These are phyloP conservation scores for Sinosuthora webbiana DNA, from an alignment of 2,113 vertebrate species.

Conservation along the genomic window DNA sequence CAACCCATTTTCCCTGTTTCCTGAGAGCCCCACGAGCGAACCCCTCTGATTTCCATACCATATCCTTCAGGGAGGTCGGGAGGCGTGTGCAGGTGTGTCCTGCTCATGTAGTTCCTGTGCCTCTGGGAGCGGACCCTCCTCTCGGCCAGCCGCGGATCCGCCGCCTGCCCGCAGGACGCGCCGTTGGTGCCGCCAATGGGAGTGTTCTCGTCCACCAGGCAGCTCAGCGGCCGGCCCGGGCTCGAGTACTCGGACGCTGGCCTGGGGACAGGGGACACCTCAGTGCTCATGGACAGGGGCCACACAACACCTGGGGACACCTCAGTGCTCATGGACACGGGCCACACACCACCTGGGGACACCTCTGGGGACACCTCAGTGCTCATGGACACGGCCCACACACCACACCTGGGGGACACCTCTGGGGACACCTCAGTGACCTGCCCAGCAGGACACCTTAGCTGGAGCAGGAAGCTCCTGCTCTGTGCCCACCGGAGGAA, in stretches of 20 bases:
- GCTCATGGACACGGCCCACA: accelerated
- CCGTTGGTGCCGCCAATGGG: conserved; percentile 89
- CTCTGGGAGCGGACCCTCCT: conserved; percentile 90
- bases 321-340: too few species aligned
- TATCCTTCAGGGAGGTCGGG: conserved; percentile 95
- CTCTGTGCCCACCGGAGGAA: neutral
- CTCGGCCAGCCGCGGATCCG: conserved; percentile 85
- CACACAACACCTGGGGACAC: neutral
- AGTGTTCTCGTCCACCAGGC: conserved; percentile 93
- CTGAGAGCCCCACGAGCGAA: neutral
- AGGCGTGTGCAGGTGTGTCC: conserved; percentile 92
- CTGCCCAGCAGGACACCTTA: accelerated
- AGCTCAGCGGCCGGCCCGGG: conserved; percentile 91
- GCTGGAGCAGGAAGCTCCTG: neutral
- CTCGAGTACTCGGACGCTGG: conserved; percentile 94
- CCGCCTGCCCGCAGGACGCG: conserved; percentile 83
- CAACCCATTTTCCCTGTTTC: neutral
- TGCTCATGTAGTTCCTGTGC: conserved; percentile 97
- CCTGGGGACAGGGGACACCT: conserved; percentile 59
- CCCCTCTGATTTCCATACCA: conserved; percentile 72
- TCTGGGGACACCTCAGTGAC: neutral
- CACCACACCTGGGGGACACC: accelerated
- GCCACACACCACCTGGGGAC: too few species aligned
- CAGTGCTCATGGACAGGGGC: accelerated
- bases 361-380: neutral